Conservation (phyloP, 2,113 vertebrate species). For the Cairina moschata region DNA sequence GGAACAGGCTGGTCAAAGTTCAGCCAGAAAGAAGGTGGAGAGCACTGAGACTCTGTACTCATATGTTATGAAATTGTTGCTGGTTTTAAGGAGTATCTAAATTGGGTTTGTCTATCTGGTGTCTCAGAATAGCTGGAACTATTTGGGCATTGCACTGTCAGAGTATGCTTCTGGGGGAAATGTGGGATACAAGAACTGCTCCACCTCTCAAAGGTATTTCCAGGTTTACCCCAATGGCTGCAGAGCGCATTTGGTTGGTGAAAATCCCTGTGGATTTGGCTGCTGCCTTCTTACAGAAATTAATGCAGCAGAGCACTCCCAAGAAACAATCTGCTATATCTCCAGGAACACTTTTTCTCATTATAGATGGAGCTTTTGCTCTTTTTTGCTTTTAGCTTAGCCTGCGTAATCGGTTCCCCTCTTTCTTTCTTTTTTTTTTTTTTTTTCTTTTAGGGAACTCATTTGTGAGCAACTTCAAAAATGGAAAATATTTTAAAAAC, state of each 20-base stretch:
- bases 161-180: not conserved
- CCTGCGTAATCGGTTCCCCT: not conserved
- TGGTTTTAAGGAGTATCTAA: not conserved
- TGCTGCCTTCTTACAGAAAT: not conserved
- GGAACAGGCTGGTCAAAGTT: not conserved
- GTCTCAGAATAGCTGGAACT: not conserved
- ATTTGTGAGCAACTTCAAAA: slow-evolving; percentile 27
- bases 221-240: not conserved
- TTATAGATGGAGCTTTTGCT: not conserved
- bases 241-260: not conserved
- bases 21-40: not conserved
- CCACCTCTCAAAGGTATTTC: not conserved
- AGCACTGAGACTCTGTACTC: not conserved
- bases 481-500: slow-evolving; percentile 47
- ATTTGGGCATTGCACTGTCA: not conserved
- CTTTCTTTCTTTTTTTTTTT: not conserved
- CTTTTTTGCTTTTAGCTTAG: not conserved
- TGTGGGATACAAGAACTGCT: not conserved
- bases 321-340: not conserved
- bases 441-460: not conserved
- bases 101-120: not conserved
- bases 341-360: not conserved
- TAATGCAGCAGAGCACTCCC: not conserved
- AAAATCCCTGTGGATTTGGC: slow-evolving; percentile 22
- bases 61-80: not conserved